Base-by-base conservation (phyloP, 1,140 invertebrate genomes). In the Oedothorax gibbosus region DNA sequence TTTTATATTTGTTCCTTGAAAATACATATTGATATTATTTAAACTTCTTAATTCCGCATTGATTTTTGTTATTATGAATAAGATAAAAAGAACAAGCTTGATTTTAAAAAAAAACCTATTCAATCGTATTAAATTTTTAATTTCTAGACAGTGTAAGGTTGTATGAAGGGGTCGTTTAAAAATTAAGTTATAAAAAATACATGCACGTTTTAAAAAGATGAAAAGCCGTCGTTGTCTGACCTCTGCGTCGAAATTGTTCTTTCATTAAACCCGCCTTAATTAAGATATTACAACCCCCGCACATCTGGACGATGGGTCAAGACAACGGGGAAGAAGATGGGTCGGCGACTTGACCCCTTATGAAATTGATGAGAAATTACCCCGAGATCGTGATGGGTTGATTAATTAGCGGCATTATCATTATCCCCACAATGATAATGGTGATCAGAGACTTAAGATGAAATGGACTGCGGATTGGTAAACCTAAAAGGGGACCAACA, bases 261-360 rank as follows among this genome's bases (percentile, higher is more conserved):
- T 71, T 71, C 69, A 71, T 54, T 53, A 60, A 60, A 54, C 54
- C 50, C 50, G 49, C 69, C 51, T n/a, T 75, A 75, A 75, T 75
- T 75, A 60, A 75, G 72, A 57, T 75, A 75, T 75, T 57, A 57
- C 56, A 21, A 75, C 72, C 72, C 54, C 72, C 72, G 72, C 72
- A 72, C 18, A 51, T 49, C 20, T 15, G 12, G n/a, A 15, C 51
- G 60, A 51, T 57, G 54, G 72, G 72, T 75, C 72, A 35, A 75
- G 72, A 60, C 72, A 57, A 15, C 56, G 21, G 35, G 51, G 56
- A 53, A 75, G 56, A 56, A 50, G 60, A 75, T 57, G 35, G 72
- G 60, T 14, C 21, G 21, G 54, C 56, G 53, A 18, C 35, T 18
- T 75, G 72, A 57, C 21, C 72, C 20, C 15, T 57, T 18, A 20